Evolutionary conservation across 1,140 invertebrate species (phyloP).

Genomic region (Calosoma granatense): DNA sequence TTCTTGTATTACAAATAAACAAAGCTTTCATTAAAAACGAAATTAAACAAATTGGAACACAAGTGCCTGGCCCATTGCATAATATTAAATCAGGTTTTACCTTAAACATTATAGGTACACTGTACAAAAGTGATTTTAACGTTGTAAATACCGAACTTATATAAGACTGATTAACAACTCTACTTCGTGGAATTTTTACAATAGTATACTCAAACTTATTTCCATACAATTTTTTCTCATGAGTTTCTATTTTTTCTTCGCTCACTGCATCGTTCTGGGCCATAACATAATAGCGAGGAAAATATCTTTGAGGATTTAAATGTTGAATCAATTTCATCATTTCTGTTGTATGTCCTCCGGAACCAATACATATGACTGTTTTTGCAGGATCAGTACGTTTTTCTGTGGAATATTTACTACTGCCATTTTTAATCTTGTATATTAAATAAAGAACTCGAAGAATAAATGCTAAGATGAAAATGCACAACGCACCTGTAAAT

Average conservation of each 20-base stretch:
- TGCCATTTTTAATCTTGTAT: slow-evolving; percentile 30
- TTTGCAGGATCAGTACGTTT: slow-evolving; percentile 23
- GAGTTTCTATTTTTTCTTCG: slow-evolving; percentile 45
- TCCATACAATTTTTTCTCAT: slow-evolving; percentile 35
- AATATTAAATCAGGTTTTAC: slow-evolving; percentile 68
- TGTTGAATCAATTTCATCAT: slow-evolving; percentile 62
- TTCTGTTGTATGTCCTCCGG: slow-evolving; percentile 75
- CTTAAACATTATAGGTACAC: slow-evolving; percentile 58
- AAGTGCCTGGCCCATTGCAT: slow-evolving; percentile 94
- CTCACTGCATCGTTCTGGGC: slow-evolving; percentile 72
- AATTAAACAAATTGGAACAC: slow-evolving; percentile 74
- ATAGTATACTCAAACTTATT: slow-evolving; percentile 39
- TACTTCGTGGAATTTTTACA: slow-evolving; percentile 63
- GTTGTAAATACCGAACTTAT: slow-evolving; percentile 69
- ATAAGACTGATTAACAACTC: slow-evolving; percentile 82
- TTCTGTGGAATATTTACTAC: slow-evolving; percentile 17
- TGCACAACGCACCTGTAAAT: background rate
- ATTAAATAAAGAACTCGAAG: slow-evolving; percentile 27
- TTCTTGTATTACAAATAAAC: slow-evolving; percentile 54
- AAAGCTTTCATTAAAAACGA: slow-evolving; percentile 57
- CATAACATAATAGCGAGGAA: slow-evolving; percentile 64
- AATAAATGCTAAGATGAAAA: slow-evolving; percentile 14
- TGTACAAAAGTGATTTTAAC: slow-evolving; percentile 53
- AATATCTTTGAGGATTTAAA: slow-evolving; percentile 49
- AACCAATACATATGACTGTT: slow-evolving; percentile 32